Conservation (phyloP, 2,113 vertebrate genomes). For the Thalassarche chlororhynchos region DNA sequence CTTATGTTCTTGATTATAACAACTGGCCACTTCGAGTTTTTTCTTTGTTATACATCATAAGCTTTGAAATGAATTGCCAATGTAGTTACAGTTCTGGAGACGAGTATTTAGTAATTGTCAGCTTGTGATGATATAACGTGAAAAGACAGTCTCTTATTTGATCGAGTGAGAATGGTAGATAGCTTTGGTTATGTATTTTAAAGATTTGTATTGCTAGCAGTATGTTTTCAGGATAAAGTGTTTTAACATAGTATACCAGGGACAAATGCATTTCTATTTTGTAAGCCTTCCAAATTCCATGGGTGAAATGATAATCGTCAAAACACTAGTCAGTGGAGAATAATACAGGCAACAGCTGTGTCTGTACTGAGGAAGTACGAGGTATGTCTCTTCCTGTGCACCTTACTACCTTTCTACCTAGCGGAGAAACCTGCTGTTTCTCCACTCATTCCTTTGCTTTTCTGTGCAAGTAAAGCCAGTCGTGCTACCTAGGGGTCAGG, state of each 20-base stretch:
- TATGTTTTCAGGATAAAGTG: background rate
- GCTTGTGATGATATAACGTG: background rate
- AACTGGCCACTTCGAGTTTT: background rate
- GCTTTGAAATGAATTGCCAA: background rate
- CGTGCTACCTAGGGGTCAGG: background rate
- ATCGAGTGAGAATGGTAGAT: background rate
- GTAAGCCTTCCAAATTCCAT: background rate
- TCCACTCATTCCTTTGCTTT: background rate
- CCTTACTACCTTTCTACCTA: no score
- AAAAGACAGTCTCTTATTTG: background rate
- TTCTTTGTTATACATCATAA: background rate
- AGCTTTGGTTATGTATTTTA: background rate
- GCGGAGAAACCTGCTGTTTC: background rate
- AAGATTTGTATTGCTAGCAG: background rate
- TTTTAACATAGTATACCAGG: no score
- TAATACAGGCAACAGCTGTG: background rate
- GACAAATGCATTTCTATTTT: background rate
- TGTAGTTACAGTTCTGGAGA: background rate
- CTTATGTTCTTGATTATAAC: background rate
- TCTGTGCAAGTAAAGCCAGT: no score
- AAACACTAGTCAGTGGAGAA: background rate
- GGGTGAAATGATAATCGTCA: background rate
- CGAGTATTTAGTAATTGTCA: background rate
- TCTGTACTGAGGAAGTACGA: background rate
- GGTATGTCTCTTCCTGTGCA: background rate